These are phyloP conservation scores for Trogon surrucura DNA, from an alignment of 2,113 vertebrate genomes.

Conservation along the genomic window DNA sequence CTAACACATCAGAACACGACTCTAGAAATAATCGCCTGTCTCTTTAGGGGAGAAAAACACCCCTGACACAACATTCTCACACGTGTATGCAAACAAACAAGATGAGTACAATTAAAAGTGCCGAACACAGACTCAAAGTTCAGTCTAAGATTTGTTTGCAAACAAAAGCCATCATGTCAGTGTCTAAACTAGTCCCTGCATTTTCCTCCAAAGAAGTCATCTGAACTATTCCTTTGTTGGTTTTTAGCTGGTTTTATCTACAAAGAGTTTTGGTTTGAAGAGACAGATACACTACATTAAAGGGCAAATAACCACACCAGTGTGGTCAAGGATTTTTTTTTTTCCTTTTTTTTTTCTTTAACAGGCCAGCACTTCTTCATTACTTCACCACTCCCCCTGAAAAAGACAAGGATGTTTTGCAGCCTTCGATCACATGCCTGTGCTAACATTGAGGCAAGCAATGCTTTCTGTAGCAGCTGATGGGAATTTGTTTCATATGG, in stretches of 20 bases:
- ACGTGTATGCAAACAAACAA: background rate
- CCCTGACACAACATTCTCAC: background rate
- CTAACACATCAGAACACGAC: background rate
- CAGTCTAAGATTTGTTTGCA: background rate
- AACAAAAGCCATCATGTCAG: background rate
- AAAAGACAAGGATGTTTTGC: background rate
- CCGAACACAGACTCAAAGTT: background rate
- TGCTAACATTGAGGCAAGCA: background rate
- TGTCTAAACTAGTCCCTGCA: background rate
- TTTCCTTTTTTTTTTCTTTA: background rate
- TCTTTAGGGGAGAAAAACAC: background rate
- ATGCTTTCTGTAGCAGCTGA: background rate
- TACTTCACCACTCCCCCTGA: background rate
- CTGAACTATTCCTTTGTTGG: background rate
- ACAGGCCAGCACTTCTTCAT: background rate
- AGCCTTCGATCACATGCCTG: background rate
- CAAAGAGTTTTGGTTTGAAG: background rate
- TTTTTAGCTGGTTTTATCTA: background rate
- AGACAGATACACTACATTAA: background rate
- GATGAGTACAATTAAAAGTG: background rate
- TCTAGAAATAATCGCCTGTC: background rate
- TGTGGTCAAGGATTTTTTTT: background rate
- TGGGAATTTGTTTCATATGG: background rate
- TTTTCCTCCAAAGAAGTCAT: background rate
- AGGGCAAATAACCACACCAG: background rate